Evolutionary conservation across 1,140 invertebrate species (phyloP).

Genomic region (Drosophila quadrilineata): DNA sequence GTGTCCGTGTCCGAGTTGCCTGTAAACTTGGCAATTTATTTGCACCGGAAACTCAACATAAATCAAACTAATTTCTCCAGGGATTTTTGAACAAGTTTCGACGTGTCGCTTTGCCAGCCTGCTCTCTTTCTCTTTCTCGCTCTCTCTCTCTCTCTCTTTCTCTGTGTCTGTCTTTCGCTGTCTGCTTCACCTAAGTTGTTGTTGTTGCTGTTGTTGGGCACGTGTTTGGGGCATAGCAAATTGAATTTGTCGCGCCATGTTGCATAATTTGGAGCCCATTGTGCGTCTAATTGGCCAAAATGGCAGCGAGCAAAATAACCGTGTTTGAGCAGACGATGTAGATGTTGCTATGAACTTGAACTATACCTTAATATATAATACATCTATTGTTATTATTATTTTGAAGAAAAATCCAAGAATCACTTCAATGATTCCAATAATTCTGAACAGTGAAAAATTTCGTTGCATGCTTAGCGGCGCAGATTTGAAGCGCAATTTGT

Average conservation of each 20-base stretch:
- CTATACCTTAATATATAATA: too few species aligned
- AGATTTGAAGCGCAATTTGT: too few species aligned
- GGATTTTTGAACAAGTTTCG: slow-evolving; percentile 76
- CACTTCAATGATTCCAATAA: too few species aligned
- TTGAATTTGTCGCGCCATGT: slow-evolving; percentile 75
- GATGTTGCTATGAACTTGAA: too few species aligned
- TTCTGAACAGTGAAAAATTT: too few species aligned
- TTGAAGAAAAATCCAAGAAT: too few species aligned
- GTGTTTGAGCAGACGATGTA: too few species aligned
- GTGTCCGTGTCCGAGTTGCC: slow-evolving; percentile 45
- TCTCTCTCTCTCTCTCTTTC: not conserved
- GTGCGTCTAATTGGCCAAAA: slow-evolving; percentile 71
- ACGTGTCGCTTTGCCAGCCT: slow-evolving; percentile 56
- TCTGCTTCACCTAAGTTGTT: slow-evolving; percentile 11
- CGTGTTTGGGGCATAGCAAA: slow-evolving; percentile 56
- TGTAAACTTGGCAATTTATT: slow-evolving; percentile 79
- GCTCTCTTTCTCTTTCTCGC: not conserved
- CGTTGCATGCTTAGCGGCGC: too few species aligned
- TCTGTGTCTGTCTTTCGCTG: slow-evolving; percentile 1
- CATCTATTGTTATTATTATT: too few species aligned
- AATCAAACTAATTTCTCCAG: slow-evolving; percentile 79
- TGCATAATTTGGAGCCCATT: slow-evolving; percentile 74
- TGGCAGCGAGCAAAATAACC: slow-evolving; percentile 30
- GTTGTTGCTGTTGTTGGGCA: slow-evolving; percentile 44
- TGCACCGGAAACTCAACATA: slow-evolving; percentile 79